phyloP scores from a whole-genome alignment of 2,888 invertebrate species.

The Taenaris catops region DNA sequence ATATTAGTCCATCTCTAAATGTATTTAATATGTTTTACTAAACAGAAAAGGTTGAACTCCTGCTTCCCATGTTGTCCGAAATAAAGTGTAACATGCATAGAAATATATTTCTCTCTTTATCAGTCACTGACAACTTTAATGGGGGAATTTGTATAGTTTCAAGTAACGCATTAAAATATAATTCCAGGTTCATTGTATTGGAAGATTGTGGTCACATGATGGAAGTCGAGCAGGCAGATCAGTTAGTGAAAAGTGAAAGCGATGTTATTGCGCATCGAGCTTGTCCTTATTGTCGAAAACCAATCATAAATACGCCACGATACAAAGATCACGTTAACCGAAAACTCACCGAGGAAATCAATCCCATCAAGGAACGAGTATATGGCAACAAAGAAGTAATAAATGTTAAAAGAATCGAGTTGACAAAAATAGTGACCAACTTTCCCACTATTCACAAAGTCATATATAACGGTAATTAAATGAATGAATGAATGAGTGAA shows the following conservation, averaged over 20 bases:
- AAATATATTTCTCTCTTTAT: no score
- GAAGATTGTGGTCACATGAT: slow-evolving; percentile 74
- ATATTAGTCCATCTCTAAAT: no score
- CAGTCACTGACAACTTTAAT: no score
- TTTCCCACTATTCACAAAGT: slow-evolving; percentile 1
- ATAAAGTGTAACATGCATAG: no score
- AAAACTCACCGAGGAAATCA: slow-evolving; percentile 53
- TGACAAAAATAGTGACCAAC: background rate
- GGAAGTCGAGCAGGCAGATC: slow-evolving; percentile 64
- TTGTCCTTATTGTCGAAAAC: slow-evolving; percentile 81
- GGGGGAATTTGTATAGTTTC: no score
- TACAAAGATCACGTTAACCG: slow-evolving; percentile 74
- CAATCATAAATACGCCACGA: slow-evolving; percentile 76
- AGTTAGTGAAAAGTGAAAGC: slow-evolving; percentile 46
- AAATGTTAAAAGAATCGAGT: slow-evolving; percentile 1
- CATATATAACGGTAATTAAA: slow-evolving; percentile 12
- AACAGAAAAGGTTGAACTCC: no score
- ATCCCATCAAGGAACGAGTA: slow-evolving; percentile 53
- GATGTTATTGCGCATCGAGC: slow-evolving; percentile 45
- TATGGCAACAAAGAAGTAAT: slow-evolving; percentile 49
- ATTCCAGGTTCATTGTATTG: slow-evolving; percentile 69
- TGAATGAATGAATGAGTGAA: no score
- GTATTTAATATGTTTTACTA: no score
- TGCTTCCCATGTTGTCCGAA: no score
- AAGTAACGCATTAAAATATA: background rate